Percentiles rank a stretch among this genome's conserved stretches.
Conservation (phyloP, 1,140 invertebrate genomes). For the Batillaria attramentaria region DNA sequence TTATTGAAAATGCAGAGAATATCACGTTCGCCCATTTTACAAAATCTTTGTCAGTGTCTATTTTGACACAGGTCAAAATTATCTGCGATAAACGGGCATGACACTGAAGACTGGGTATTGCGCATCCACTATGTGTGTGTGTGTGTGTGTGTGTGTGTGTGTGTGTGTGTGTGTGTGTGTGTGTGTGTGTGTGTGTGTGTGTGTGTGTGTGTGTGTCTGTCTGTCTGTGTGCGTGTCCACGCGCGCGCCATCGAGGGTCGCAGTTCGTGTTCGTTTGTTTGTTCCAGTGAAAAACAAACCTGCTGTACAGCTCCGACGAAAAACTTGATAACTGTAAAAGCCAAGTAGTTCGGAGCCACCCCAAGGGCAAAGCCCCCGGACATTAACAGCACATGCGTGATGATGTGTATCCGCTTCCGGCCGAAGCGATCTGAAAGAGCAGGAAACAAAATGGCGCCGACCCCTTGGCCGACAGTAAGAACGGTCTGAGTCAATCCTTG, state of each 20-base stretch:
- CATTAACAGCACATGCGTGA: slow-evolving; percentile 26
- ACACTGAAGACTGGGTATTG: too few relatives aligned
- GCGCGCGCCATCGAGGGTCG: neutral
- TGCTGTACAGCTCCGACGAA: slow-evolving; percentile 37
- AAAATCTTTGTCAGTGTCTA: too few relatives aligned
- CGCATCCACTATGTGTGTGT: neutral
- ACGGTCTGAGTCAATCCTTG: slow-evolving; percentile 48
- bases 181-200: neutral
- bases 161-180: neutral
- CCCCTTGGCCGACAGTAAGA: slow-evolving; percentile 41
- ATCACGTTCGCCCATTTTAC: too few relatives aligned
- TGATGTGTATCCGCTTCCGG: slow-evolving; percentile 46
- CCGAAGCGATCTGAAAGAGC: slow-evolving; percentile 48
- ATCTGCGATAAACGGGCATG: too few relatives aligned
- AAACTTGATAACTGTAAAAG: slow-evolving; percentile 33
- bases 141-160: neutral
- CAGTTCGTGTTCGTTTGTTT: neutral
- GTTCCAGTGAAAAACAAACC: slow-evolving; percentile 20
- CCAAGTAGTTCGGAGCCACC: slow-evolving; percentile 35
- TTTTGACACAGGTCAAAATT: too few relatives aligned
- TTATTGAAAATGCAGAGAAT: too few relatives aligned
- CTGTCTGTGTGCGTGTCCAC: neutral
- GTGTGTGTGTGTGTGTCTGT: neutral
- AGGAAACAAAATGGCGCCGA: slow-evolving; percentile 45
- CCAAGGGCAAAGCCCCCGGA: slow-evolving; percentile 11